Percentiles rank a stretch among this genome's conserved stretches.
These are phyloP conservation scores for Amblyteles armatorius DNA, from an alignment of 2,888 invertebrate species.

Conservation along the genomic window DNA sequence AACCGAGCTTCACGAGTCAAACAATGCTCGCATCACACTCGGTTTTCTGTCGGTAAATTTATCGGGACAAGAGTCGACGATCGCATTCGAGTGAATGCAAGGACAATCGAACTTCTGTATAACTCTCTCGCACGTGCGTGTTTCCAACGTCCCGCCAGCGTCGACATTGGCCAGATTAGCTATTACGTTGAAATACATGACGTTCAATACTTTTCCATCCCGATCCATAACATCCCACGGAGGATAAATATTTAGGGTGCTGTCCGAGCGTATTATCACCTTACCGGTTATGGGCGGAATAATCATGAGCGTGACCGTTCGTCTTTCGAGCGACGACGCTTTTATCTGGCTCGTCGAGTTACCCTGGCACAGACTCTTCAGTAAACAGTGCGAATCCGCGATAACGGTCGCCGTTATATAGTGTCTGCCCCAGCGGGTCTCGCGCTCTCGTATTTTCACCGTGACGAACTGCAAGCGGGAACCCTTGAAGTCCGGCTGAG, in stretches of 20 bases:
- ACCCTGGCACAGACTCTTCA: conserved; percentile 53
- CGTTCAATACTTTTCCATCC: conserved; percentile 69
- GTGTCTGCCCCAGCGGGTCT: conserved; percentile 70
- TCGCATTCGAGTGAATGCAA: conserved; percentile 71
- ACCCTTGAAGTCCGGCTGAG: conserved; percentile 66
- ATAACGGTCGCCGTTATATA: conserved; percentile 73
- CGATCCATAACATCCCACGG: conserved; percentile 78
- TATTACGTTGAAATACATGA: conserved; percentile 72
- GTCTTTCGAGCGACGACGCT: not conserved
- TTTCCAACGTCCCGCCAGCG: not conserved
- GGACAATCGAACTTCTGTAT: conserved; percentile 74
- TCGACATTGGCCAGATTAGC: conserved; percentile 16
- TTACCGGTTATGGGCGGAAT: conserved; percentile 75
- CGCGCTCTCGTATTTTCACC: conserved; percentile 69
- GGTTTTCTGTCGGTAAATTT: conserved; percentile 73
- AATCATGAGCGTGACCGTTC: conserved; percentile 71
- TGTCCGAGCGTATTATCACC: conserved; percentile 68
- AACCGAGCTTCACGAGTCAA: conserved; percentile 44
- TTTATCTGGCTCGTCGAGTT: conserved; percentile 5
- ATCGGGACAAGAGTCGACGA: conserved; percentile 70
- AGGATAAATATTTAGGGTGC: conserved; percentile 75
- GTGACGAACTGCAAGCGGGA: conserved; percentile 68
- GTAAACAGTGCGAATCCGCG: conserved; percentile 73
- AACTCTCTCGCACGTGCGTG: conserved; percentile 22
- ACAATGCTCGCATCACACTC: conserved; percentile 74